Evolutionary conservation across 2,113 vertebrate species (phyloP).

Genomic region (Mola mola): DNA sequence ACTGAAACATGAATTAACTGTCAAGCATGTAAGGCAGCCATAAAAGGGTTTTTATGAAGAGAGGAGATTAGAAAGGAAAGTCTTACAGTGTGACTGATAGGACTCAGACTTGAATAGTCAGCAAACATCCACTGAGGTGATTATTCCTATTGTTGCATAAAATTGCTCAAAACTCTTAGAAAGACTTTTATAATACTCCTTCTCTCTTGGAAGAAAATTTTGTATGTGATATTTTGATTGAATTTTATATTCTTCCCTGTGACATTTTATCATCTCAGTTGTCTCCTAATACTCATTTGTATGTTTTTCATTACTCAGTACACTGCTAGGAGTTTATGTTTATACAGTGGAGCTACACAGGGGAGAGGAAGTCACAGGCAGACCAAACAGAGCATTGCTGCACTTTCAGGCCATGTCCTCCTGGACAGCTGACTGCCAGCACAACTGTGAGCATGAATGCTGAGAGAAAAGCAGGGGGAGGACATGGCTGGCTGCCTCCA

Average conservation of each 20-base stretch:
- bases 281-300: constrained; percentile 23
- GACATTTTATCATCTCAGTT: constrained; percentile 45
- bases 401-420: constrained; percentile 52
- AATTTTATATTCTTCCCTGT: constrained; percentile 16
- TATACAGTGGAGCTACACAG: constrained; percentile 36
- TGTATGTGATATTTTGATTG: too few species aligned
- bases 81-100: constrained; percentile 51
- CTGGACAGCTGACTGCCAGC: constrained; percentile 43
- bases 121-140: constrained; percentile 5
- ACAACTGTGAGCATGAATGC: constrained; percentile 29
- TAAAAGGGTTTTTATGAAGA: constrained; percentile 45
- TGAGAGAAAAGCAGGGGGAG: constrained; percentile 38
- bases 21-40: constrained; percentile 48
- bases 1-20: constrained; percentile 69
- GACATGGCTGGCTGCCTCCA: constrained; percentile 42
- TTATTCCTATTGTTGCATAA: constrained; percentile 21
- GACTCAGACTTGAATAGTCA: constrained; percentile 17
- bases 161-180: constrained; percentile 10
- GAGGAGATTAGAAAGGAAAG: constrained; percentile 40
- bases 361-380: constrained; percentile 34
- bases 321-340: constrained; percentile 42
- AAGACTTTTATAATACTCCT: too few species aligned
- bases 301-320: too few species aligned
- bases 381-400: constrained; percentile 28
- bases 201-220: too few species aligned